Conservation (phyloP, 2,888 invertebrate genomes). For the Coremacera marginata region DNA sequence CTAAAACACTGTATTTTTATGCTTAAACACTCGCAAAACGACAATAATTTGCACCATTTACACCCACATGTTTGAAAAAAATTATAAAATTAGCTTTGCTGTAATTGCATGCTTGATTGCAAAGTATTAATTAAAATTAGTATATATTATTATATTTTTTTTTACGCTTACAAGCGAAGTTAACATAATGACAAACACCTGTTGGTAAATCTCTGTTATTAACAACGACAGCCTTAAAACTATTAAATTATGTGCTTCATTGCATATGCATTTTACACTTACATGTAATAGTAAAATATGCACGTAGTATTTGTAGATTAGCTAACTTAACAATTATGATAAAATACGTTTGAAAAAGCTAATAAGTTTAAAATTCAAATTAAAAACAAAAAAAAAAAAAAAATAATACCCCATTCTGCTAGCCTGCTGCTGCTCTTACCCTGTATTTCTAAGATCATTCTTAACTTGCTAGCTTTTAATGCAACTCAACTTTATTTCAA, state of each 20-base stretch:
- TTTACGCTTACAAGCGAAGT: not conserved
- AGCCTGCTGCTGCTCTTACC: not conserved
- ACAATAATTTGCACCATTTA: slow-evolving; percentile 25
- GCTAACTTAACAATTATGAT: not conserved
- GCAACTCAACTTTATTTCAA: slow-evolving; percentile 24
- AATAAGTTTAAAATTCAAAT: slow-evolving; percentile 14
- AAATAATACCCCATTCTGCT: not conserved
- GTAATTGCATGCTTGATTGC: slow-evolving; percentile 5
- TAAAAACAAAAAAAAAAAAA: slow-evolving; percentile 2
- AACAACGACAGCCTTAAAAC: not conserved
- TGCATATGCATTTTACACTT: slow-evolving; percentile 10
- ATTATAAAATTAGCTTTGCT: not conserved
- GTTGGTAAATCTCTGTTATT: slow-evolving; percentile 5
- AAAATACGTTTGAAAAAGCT: no score
- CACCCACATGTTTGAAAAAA: slow-evolving; percentile 14
- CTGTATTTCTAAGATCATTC: not conserved
- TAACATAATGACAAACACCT: slow-evolving; percentile 30
- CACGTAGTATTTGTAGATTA: not conserved
- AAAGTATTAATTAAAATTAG: slow-evolving; percentile 26
- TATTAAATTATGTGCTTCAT: not conserved
- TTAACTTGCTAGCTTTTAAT: not conserved
- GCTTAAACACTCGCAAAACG: slow-evolving; percentile 4
- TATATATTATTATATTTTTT: not conserved
- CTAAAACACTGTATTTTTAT: not conserved
- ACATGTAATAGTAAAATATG: not conserved